Base-by-base conservation (phyloP, 2,888 invertebrate species). In the Dasypogon diadema region DNA sequence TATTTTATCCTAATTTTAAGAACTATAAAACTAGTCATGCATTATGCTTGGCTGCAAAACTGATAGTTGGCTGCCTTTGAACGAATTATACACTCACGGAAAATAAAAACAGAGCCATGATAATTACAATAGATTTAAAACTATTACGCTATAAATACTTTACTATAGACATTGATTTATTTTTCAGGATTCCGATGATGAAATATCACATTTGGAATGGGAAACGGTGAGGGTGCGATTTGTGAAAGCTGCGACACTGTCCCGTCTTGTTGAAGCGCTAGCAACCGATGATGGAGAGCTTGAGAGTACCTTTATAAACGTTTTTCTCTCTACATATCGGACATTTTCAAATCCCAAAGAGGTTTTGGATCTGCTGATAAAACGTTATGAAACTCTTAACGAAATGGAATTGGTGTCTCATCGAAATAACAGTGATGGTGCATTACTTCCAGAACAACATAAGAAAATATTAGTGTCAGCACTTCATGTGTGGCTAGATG, bases 201-300 rank as follows among this genome's bases (percentile, higher is more conserved):
- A 95, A 87, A 96, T 96, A 81, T 96, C 96, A 65, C 97, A 98
- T 85, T 88, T 99, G 85, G 98, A 99, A 91, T 99, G 99, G 99
- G 98, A 98, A 88, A 98, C 97, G 48, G 96, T 98, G 79, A 91
- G 96, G 79, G 96, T 98, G 78, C 92, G 96, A 77, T 95, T 97
- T 84, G 92, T 99, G 80, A 98, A 98, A 88, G 98, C 98, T 14
- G 99, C 98, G 75, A 97, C 98, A 2, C 90, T 99, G 80, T 93
- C 95, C 83, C 92, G 94, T 82, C 90, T 99, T 79, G 96, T 99
- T 75, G 98, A 98, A 87, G 95, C 96, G 76, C 88, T 98, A 80
- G 94, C 96, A 78, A 95, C 96, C 75, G 97, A 97, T 85, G 94
- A 96, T 82, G 98, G 98, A 55, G 97, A 98, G 87, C 89, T 98